phyloP scores from a whole-genome alignment of 2,888 invertebrate genomes.

The Drepana falcataria region DNA sequence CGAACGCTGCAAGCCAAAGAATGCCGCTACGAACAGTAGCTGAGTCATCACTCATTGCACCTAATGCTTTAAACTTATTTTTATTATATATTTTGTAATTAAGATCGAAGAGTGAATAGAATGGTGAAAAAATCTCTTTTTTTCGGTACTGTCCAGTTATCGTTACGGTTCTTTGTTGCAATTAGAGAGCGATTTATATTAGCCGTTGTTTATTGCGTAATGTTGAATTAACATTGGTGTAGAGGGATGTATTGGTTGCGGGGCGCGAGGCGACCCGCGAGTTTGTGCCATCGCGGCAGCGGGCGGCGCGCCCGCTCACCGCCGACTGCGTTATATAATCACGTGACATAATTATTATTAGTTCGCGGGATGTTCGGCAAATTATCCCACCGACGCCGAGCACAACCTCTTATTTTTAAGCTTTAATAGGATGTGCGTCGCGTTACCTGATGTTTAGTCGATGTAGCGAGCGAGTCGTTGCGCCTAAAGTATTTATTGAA shows the following conservation, averaged over 20 bases:
- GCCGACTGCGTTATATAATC: conserved; percentile 45
- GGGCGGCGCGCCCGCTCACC: conserved; percentile 15
- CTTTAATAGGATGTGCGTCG: conserved; percentile 58
- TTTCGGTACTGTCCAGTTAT: conserved; percentile 52
- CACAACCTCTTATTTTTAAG: conserved; percentile 58
- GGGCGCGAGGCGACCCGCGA: conserved; percentile 47
- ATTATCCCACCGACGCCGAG: conserved; percentile 71
- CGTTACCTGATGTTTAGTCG: conserved; percentile 65
- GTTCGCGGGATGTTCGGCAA: conserved; percentile 57
- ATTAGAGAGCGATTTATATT: conserved; percentile 60
- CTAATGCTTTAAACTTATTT: conserved; percentile 70
- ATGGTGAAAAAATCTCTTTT: conserved; percentile 39
- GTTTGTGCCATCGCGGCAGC: conserved; percentile 55
- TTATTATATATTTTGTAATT: conserved; percentile 22
- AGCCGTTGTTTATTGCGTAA: conserved; percentile 69
- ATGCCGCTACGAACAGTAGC: conserved; percentile 51
- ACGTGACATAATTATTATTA: conserved; percentile 64
- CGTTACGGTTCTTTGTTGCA: conserved; percentile 68
- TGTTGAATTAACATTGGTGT: conserved; percentile 52
- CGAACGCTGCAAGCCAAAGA: conserved; percentile 67
- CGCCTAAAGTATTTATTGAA: neutral
- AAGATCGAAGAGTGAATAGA: conserved; percentile 5
- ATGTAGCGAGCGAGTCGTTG: conserved; percentile 36
- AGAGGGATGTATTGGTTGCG: conserved; percentile 52
- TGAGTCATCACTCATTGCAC: conserved; percentile 69